Base-by-base conservation (phyloP, 2,113 vertebrate species). In the Rhea americana region DNA sequence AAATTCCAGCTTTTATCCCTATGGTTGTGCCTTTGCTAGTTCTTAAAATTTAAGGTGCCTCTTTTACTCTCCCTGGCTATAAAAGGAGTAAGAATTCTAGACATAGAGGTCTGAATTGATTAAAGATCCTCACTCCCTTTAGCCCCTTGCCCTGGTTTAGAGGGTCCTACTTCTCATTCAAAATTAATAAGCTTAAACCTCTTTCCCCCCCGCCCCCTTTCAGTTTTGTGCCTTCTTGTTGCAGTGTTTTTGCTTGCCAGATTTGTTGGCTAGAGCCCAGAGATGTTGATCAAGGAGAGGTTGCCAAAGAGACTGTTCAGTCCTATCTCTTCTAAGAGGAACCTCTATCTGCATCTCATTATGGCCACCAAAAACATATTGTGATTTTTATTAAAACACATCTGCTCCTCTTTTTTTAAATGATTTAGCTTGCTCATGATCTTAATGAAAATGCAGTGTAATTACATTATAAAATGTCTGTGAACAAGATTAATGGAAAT, bases 201-300 rank as follows among this genome's bases (percentile, higher is more conserved):
- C 35, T 35, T 35, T 35, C 35, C 35, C 35, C 35, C 35, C 35
- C 35, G 35, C 35, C 35, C 35, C 59, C 24, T 11, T 11, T 26
- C 17, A 37, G 15, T 68, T 67, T 75, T 37, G 9, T 72, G 24
- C 70, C 85, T 76, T 91, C 21, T 75, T 71, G n/a, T 90, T 94
- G 85, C 82, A 72, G 65, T 83, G 61, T 55, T 74, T 93, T 83
- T 92, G 68, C 32, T 90, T 96, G 87, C 79, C 79, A 85, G 82
- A 35, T 78, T 94, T 25, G 21, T 78, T 95, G 91, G 94, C 93
- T 75, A 8, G 26, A 84, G 17, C 47, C 50, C 65, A 81, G 68
- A 93, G 62, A 28, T 43, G 43, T 30, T 94, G 73, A 71, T 58
- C 48, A 59, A 67, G 68, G 55, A 89, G 26, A 45, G 25, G n/a